Percentiles rank a stretch among this genome's conserved stretches.
Evolutionary conservation across 2,113 vertebrate species (phyloP).

Genomic region (Alectura lathami): DNA sequence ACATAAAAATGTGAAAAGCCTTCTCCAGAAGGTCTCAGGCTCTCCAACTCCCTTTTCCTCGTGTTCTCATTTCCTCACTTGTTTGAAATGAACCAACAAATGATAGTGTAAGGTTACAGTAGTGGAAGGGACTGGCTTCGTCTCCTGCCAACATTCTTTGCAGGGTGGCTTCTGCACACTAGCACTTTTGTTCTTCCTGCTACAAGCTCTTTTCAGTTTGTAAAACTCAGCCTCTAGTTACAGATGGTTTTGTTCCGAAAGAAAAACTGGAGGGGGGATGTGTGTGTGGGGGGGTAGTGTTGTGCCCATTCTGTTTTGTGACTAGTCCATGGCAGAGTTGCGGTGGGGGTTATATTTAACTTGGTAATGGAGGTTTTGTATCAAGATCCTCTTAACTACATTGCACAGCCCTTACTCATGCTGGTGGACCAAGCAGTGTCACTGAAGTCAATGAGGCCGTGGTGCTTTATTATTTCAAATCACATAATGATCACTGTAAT

Average conservation of each 20-base stretch:
- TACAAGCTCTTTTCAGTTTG: slow-evolving; percentile 43
- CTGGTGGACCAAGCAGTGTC: slow-evolving; percentile 24
- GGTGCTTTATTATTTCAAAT: slow-evolving; percentile 51
- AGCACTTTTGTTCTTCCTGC: slow-evolving; percentile 64
- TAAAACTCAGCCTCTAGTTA: slow-evolving; percentile 66
- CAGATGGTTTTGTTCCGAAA: slow-evolving; percentile 53
- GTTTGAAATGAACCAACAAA: slow-evolving; percentile 54
- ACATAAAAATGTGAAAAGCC: slow-evolving; percentile 27
- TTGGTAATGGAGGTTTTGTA: slow-evolving; percentile 48
- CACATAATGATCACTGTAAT: slow-evolving; percentile 55
- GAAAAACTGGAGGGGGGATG: slow-evolving; percentile 35
- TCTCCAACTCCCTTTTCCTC: not conserved
- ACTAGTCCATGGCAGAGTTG: not conserved
- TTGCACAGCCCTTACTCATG: slow-evolving; percentile 40
- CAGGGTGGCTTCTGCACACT: slow-evolving; percentile 56
- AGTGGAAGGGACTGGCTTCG: slow-evolving; percentile 56
- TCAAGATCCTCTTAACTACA: slow-evolving; percentile 30
- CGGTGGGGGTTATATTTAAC: slow-evolving; percentile 21
- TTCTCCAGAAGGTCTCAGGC: slow-evolving; percentile 29
- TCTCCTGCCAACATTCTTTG: slow-evolving; percentile 66
- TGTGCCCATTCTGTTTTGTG: not conserved
- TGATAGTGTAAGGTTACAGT: slow-evolving; percentile 65
- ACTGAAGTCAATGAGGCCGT: slow-evolving; percentile 40
- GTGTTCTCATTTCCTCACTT: slow-evolving; percentile 25
- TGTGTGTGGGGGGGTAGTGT: not conserved